A percentile compares a stretch with the other conserved stretches of the same genome.
phyloP scores from a whole-genome alignment of 1,140 invertebrate species.

The Chymomyza costata region DNA sequence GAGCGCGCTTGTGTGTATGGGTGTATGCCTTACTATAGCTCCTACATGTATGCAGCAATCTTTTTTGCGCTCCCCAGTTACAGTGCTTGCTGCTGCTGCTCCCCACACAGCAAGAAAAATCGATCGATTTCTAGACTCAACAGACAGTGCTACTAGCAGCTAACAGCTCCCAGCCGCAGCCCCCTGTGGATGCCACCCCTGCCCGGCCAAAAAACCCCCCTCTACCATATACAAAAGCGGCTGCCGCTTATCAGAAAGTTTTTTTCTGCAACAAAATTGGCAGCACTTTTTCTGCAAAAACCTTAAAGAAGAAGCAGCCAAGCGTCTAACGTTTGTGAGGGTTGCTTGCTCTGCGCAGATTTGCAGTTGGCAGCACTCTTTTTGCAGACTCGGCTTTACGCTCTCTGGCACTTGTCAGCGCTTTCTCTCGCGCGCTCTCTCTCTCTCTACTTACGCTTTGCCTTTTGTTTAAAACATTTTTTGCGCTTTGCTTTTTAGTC shows the following conservation, averaged over 20 bases:
- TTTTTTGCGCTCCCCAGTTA: constrained; percentile 53
- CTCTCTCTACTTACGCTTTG: constrained; percentile 9
- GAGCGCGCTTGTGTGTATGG: constrained; percentile 41
- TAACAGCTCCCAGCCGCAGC: too few species aligned
- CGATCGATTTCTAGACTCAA: constrained; percentile 44
- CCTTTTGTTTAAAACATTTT: constrained; percentile 51
- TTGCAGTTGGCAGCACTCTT: constrained; percentile 28
- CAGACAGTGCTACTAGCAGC: too few species aligned
- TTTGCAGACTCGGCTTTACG: constrained; percentile 33
- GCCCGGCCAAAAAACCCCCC: too few species aligned
- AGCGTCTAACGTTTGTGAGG: constrained; percentile 17
- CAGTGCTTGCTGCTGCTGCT: too few species aligned
- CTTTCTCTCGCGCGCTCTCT: constrained; percentile 7
- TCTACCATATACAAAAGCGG: constrained; percentile 8
- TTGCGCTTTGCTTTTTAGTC: constrained; percentile 48
- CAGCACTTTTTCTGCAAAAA: constrained; percentile 51
- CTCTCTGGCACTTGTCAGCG: constrained; percentile 14
- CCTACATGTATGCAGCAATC: constrained; percentile 67
- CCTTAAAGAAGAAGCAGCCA: constrained; percentile 4
- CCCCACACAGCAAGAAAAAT: constrained; percentile 54
- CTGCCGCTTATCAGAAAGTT: constrained; percentile 50
- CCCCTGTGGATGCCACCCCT: too few species aligned
- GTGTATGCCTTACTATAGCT: constrained; percentile 31
- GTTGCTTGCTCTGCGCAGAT: constrained; percentile 14
- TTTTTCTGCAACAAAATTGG: constrained; percentile 39